These are phyloP conservation scores for Brachionus manjavacas DNA, from an alignment of 1,140 invertebrate species.

Conservation along the genomic window DNA sequence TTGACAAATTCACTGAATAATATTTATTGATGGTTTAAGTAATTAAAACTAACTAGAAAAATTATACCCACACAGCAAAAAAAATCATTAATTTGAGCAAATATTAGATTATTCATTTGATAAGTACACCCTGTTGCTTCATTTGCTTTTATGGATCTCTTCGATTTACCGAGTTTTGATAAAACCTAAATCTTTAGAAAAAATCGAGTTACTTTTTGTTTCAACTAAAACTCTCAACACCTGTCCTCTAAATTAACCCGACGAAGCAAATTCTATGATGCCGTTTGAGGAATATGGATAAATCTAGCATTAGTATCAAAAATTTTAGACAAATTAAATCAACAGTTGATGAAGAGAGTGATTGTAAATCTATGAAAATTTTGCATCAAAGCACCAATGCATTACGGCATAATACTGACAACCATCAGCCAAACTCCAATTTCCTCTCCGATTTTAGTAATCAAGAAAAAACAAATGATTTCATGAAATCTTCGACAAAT, in stretches of 20 bases:
- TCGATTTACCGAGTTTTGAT: not conserved
- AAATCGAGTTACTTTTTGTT: not conserved
- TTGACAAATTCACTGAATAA: not conserved
- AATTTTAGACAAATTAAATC: constrained; percentile 6
- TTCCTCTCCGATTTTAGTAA: not conserved
- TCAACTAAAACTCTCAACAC: not conserved
- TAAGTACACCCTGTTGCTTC: not conserved
- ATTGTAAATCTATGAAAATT: not conserved
- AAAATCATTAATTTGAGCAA: not conserved
- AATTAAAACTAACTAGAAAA: not conserved
- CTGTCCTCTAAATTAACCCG: not conserved
- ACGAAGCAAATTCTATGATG: not conserved
- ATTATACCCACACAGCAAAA: not conserved
- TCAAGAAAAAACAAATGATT: constrained; percentile 9
- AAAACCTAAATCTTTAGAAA: not conserved
- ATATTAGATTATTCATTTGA: not conserved
- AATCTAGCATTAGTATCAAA: not conserved
- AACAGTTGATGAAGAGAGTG: not conserved
- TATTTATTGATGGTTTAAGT: not conserved
- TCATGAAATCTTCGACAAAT: constrained; percentile 18
- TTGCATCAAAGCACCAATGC: not conserved
- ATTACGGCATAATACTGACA: not conserved
- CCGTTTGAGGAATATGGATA: constrained; percentile 27
- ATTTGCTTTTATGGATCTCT: not conserved
- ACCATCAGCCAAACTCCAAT: not conserved